Percentiles rank a stretch among this genome's conserved stretches.
phyloP scores from a whole-genome alignment of 2,888 invertebrate genomes.

The Xestoiulus laeticollis region DNA sequence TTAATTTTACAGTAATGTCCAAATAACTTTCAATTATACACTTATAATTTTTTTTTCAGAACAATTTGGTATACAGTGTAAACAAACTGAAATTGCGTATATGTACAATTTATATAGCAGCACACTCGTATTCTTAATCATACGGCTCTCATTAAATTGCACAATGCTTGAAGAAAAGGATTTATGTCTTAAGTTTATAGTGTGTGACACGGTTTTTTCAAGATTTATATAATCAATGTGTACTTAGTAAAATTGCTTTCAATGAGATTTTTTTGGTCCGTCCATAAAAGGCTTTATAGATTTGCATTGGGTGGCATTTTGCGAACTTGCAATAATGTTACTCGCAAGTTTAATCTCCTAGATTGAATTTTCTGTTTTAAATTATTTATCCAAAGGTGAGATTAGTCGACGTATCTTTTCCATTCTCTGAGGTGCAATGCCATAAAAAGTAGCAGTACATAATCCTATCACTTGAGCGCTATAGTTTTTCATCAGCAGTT shows the following conservation, averaged over 20 bases:
- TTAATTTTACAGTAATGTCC: too few species aligned
- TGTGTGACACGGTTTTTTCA: not conserved
- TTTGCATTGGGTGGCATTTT: not conserved
- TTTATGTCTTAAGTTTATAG: not conserved
- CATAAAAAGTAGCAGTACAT: not conserved
- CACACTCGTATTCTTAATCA: not conserved
- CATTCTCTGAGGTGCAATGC: not conserved
- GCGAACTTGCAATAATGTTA: not conserved
- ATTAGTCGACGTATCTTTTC: not conserved
- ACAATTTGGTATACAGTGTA: too few species aligned
- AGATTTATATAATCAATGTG: slow-evolving; percentile 4
- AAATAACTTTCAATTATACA: too few species aligned
- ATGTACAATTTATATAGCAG: not conserved
- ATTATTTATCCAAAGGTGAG: not conserved
- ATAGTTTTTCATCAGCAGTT: not conserved
- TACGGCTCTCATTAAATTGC: not conserved
- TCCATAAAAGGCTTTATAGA: not conserved
- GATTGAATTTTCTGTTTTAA: slow-evolving; percentile 10
- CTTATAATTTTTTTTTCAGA: too few species aligned
- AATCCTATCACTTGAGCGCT: not conserved
- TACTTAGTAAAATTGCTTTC: slow-evolving; percentile 7
- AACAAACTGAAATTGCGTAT: not conserved
- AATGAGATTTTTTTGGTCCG: not conserved
- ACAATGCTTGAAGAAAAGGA: not conserved
- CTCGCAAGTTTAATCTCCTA: not conserved